These are phyloP conservation scores for Chalcosyrphus nemorum DNA, from an alignment of 2,888 invertebrate genomes.

Conservation along the genomic window DNA sequence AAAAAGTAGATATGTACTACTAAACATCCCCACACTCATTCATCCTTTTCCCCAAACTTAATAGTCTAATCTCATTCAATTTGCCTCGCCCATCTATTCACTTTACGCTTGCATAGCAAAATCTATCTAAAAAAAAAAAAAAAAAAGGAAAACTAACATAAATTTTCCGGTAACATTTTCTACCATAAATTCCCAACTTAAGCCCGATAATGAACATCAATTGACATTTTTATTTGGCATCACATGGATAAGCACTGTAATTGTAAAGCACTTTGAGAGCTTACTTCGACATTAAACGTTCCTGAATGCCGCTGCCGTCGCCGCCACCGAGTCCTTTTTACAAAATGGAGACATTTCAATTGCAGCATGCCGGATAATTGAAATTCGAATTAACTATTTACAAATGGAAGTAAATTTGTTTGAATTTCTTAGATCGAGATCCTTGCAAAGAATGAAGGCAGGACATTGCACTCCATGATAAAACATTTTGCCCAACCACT, in stretches of 20 bases:
- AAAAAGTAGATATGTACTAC: conserved; percentile 3
- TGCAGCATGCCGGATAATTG: conserved; percentile 54
- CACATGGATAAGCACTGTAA: conserved; percentile 69
- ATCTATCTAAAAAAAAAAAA: conserved; percentile 35
- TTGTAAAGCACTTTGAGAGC: conserved; percentile 51
- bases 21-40: neutral
- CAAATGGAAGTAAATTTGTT: neutral
- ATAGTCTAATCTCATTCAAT: conserved; percentile 46
- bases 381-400: conserved; percentile 49
- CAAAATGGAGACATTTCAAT: conserved; percentile 19
- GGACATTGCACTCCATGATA: conserved; percentile 41
- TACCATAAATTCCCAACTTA: conserved; percentile 59
- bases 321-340: neutral
- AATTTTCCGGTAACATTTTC: conserved; percentile 48
- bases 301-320: neutral
- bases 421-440: neutral
- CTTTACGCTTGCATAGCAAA: conserved; percentile 42
- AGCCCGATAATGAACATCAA: conserved; percentile 70
- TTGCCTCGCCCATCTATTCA: conserved; percentile 45
- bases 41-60: conserved; percentile 8
- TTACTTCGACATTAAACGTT: conserved; percentile 42
- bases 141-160: conserved; percentile 48
- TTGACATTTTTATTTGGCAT: conserved; percentile 72
- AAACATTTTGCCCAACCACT: conserved; percentile 20
- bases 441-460: neutral